phyloP scores from a whole-genome alignment of 2,888 invertebrate genomes.

The Tanytarsus gracilentus region DNA sequence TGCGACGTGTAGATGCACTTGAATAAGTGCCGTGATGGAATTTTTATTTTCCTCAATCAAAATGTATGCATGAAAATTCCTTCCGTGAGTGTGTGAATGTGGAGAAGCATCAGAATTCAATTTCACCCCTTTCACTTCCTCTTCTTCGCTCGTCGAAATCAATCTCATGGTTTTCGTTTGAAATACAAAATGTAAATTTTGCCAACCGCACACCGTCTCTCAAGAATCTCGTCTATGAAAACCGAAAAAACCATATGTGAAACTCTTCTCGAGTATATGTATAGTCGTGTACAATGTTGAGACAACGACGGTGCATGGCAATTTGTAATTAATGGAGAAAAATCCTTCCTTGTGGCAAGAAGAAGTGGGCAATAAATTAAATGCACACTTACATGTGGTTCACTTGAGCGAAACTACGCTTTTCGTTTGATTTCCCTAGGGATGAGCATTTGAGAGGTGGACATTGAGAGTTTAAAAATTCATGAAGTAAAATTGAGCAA shows the following conservation, averaged over 20 bases:
- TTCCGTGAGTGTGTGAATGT: background rate
- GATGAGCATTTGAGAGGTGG: no score
- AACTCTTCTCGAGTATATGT: no score
- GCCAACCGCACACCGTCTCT: no score
- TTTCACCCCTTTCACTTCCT: background rate
- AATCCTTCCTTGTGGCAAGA: background rate
- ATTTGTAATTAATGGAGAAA: slow-evolving; percentile 15
- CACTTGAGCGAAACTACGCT: background rate
- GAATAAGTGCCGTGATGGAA: background rate
- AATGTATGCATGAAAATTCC: slow-evolving; percentile 3
- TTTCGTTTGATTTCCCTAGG: background rate
- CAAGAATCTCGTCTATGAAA: no score
- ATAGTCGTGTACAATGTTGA: no score
- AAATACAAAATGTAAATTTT: no score
- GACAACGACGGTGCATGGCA: slow-evolving; percentile 9
- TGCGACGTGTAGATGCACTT: background rate
- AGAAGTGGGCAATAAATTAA: slow-evolving; percentile 11
- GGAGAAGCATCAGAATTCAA: slow-evolving; percentile 11
- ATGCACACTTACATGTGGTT: slow-evolving; percentile 2
- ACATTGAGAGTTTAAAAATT: no score
- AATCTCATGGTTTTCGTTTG: no score
- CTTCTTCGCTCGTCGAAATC: no score
- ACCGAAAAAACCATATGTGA: background rate
- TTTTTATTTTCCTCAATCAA: background rate
- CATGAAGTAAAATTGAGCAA: no score